phyloP scores from a whole-genome alignment of 92 coral and sea anemone genomes.

The Porites divaricata region DNA sequence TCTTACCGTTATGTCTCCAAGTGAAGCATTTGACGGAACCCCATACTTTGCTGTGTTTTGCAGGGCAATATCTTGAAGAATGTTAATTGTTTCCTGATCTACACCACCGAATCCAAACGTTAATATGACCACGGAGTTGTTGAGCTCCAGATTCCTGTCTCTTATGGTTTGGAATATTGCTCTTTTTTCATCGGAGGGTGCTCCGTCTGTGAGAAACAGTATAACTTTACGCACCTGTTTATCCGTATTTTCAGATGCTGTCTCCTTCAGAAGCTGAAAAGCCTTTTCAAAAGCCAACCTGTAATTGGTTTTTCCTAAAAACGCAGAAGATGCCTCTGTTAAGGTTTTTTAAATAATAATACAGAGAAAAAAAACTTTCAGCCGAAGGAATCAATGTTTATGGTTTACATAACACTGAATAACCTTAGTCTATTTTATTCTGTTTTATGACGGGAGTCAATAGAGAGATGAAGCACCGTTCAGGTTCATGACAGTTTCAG shows the following conservation, averaged over 20 bases:
- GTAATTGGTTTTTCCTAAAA: constrained; percentile 31
- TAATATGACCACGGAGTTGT: constrained; percentile 54
- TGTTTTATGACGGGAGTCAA: no score
- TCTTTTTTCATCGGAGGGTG: constrained; percentile 36
- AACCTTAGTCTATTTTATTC: no score
- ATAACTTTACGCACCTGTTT: constrained; percentile 42
- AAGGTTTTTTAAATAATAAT: background rate
- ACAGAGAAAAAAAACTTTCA: no score
- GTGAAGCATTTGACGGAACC: constrained; percentile 7
- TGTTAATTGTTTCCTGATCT: constrained; percentile 8
- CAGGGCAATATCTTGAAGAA: constrained; percentile 30
- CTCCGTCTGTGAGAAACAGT: constrained; percentile 72
- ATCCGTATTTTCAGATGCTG: constrained; percentile 1
- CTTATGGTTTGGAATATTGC: constrained; percentile 26
- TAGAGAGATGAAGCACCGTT: no score
- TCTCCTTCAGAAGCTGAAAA: constrained; percentile 27
- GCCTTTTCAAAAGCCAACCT: constrained; percentile 45
- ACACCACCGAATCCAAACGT: constrained; percentile 63
- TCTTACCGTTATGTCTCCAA: constrained; percentile 49
- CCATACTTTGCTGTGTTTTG: constrained; percentile 26
- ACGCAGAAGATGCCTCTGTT: background rate
- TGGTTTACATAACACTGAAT: background rate
- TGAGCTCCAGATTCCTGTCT: constrained; percentile 40
- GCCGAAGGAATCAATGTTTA: background rate
- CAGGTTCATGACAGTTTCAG: no score